Percentiles rank a stretch among this genome's conserved stretches.
phyloP scores from a whole-genome alignment of 2,888 invertebrate genomes.

The Lampropteryx suffumata region DNA sequence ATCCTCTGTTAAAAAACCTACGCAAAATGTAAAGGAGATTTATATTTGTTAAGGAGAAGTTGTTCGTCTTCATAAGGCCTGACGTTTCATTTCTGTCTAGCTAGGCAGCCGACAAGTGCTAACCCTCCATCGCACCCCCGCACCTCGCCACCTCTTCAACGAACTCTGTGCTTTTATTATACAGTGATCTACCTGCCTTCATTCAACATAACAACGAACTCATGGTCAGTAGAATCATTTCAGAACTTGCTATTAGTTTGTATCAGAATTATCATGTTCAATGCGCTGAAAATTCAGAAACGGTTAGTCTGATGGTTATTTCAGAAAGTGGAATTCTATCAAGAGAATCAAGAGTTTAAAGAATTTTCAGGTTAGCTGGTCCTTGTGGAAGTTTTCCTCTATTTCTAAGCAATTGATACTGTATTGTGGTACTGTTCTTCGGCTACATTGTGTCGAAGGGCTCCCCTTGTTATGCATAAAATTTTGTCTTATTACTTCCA shows the following conservation, averaged over 20 bases:
- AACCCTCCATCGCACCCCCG: conserved; percentile 53
- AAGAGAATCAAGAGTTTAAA: no score
- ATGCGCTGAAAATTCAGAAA: no score
- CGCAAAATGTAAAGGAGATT: conserved; percentile 69
- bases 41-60: conserved; percentile 78
- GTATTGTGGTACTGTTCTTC: conserved; percentile 21
- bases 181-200: conserved; percentile 14
- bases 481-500: conserved; percentile 82
- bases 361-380: no score
- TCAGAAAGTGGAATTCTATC: no score
- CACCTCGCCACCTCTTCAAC: conserved; percentile 36
- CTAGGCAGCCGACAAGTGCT: conserved; percentile 72
- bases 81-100: conserved; percentile 81
- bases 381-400: no score
- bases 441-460: conserved; percentile 35
- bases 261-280: no score
- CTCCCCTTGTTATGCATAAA: conserved; percentile 81
- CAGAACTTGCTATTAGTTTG: no score
- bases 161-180: conserved; percentile 12
- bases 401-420: neutral
- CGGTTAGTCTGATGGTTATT: no score
- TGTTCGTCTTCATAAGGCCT: conserved; percentile 80
- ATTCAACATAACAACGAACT: no score
- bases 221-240: no score
- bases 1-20: conserved; percentile 65